Base-by-base conservation (phyloP, 2,113 vertebrate genomes). In the Cheilinus undulatus region DNA sequence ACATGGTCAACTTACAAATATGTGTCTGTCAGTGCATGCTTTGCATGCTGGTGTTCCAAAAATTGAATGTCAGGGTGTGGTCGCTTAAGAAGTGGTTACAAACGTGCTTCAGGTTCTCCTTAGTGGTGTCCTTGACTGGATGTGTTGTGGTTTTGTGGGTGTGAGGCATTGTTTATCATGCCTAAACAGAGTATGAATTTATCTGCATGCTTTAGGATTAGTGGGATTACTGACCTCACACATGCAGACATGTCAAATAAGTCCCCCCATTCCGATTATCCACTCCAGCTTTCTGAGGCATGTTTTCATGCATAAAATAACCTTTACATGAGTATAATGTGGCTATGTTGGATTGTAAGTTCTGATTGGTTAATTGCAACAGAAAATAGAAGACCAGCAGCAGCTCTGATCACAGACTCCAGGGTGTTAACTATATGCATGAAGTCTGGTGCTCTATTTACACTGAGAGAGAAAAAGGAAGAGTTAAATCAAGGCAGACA, bases 161-260 rank as follows among this genome's bases (percentile, higher is more conserved):
- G 19, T 63, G 26, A 27, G 19, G 14, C 17, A 22, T 5, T 52
- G 38, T 15, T 53, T 46, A 42, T 8, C 3, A 13, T 50, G 32
- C 19, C 14, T 62, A 17, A 15, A 4, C 13, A 38, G 30, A 6
- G 3, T 38, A 38, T 38, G 36, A 34, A 22, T 48, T 17, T 30
- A 13, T 42, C 34, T 46, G 27, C 20, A 17, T 27, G 2, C 9
- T 69, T 61, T 49, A 57, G 73, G 65, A 64, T 82, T 59, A 54
- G 51, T 17, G 34, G 59, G 49, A 60, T 77, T 77, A 60, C 15
- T 45, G 30, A 56, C 62, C 69, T 54, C 11, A 45, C 53, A 30
- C 52, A 77, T 34, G 56, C 32, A 54, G 20, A 61, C 19, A 63
- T 54, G 13, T 43, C 19, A 23, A 24, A 59, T 71, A 24, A 64